Evolutionary conservation across 2,113 vertebrate species (phyloP).

Genomic region (Xenopus borealis): DNA sequence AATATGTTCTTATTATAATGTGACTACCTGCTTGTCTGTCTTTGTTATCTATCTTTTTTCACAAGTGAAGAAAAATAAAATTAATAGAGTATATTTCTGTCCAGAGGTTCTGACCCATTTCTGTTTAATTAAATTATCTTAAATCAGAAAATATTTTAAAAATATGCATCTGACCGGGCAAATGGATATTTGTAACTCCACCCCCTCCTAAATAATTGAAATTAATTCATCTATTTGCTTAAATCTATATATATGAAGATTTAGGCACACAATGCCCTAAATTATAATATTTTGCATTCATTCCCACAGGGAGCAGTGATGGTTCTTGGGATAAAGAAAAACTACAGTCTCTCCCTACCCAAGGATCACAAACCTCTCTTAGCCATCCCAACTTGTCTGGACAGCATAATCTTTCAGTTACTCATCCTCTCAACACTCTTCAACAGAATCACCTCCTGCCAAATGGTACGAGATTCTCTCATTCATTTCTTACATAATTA

Average conservation of each 20-base stretch:
- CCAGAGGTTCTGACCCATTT: too few relatives aligned
- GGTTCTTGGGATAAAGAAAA: conserved; percentile 74
- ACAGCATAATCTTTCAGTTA: conserved; percentile 64
- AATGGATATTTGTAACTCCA: too few relatives aligned
- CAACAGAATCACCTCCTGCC: conserved; percentile 69
- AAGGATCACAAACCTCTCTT: conserved; percentile 64
- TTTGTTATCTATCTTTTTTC: too few relatives aligned
- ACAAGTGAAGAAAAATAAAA: too few relatives aligned
- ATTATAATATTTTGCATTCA: conserved; percentile 67
- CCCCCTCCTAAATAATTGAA: too few relatives aligned
- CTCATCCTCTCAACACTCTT: conserved; percentile 69
- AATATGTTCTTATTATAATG: too few relatives aligned
- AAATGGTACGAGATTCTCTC: conserved; percentile 67
- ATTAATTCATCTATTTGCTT: too few relatives aligned
- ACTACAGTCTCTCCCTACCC: conserved; percentile 60
- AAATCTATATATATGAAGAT: conserved; percentile 28
- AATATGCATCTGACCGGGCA: too few relatives aligned
- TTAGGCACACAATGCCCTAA: conserved; percentile 44
- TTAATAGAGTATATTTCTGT: too few relatives aligned
- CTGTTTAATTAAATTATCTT: too few relatives aligned
- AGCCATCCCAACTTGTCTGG: conserved; percentile 61
- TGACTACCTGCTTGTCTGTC: too few relatives aligned
- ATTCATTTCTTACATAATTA: conserved; percentile 56
- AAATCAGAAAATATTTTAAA: too few relatives aligned
- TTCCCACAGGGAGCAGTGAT: conserved; percentile 71